A percentile compares a stretch with the other conserved stretches of the same genome.
Conservation (phyloP, 2,888 invertebrate genomes). For the Thera britannica region DNA sequence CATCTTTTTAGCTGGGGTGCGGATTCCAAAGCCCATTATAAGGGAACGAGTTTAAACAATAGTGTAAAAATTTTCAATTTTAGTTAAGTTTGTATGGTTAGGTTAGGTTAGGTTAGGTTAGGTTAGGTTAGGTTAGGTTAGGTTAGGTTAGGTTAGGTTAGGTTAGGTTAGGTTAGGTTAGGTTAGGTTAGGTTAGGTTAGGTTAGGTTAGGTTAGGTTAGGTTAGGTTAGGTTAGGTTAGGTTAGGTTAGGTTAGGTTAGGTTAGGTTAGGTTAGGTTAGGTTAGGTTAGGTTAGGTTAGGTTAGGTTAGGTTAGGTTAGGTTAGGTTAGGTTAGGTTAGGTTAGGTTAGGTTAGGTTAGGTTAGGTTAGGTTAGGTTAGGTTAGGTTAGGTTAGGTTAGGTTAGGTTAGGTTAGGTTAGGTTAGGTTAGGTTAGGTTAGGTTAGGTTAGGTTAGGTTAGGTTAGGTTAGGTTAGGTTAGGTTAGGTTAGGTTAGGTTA, state of each 20-base stretch:
- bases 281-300: constrained; percentile 34
- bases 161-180: constrained; percentile 37
- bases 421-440: constrained; percentile 30
- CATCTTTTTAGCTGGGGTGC: too few relatives aligned
- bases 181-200: constrained; percentile 37
- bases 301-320: constrained; percentile 35
- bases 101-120: constrained; percentile 31
- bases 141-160: constrained; percentile 39
- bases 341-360: constrained; percentile 35
- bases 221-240: constrained; percentile 32
- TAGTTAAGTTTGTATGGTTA: constrained; percentile 12
- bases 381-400: constrained; percentile 33
- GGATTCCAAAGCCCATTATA: neutral
- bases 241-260: constrained; percentile 31
- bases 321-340: constrained; percentile 36
- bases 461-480: constrained; percentile 20
- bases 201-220: constrained; percentile 36
- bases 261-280: constrained; percentile 32
- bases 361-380: constrained; percentile 36
- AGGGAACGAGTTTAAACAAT: neutral
- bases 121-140: constrained; percentile 35
- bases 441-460: constrained; percentile 26
- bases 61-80: too few relatives aligned
- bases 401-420: constrained; percentile 28
- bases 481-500: constrained; percentile 29